Conservation (phyloP, 2,888 invertebrate species). For the Molorchus minor region DNA sequence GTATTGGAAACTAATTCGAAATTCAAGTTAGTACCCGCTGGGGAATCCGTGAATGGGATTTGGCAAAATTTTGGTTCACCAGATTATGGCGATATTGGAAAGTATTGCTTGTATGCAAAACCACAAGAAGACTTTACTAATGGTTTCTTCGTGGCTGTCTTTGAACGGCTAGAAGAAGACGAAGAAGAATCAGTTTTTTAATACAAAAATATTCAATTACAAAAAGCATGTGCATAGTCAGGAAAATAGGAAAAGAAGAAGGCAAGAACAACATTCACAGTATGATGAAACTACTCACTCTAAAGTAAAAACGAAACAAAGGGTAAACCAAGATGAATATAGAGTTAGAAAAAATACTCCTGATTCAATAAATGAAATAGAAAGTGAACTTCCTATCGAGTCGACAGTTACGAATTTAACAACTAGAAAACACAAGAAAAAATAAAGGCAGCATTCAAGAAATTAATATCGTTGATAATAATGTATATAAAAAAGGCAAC, state of each 20-base stretch:
- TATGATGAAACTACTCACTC: not conserved
- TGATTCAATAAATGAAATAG: too few relatives aligned
- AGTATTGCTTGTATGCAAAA: conserved; percentile 80
- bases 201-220: conserved; percentile 43
- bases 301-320: too few relatives aligned
- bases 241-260: conserved; percentile 31
- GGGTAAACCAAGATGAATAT: too few relatives aligned
- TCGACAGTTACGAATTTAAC: too few relatives aligned
- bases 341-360: too few relatives aligned
- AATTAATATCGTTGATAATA: too few relatives aligned
- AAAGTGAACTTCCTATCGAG: too few relatives aligned
- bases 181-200: conserved; percentile 54
- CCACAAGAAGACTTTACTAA: conserved; percentile 83
- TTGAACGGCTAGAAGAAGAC: conserved; percentile 72
- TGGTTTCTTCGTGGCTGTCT: conserved; percentile 95
- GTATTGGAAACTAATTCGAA: conserved; percentile 68
- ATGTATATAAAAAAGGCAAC: too few relatives aligned
- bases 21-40: conserved; percentile 72
- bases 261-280: not conserved
- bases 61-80: conserved; percentile 77
- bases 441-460: too few relatives aligned
- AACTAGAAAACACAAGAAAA: too few relatives aligned
- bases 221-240: conserved; percentile 43
- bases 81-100: conserved; percentile 73
- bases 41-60: conserved; percentile 68